Base-by-base conservation (phyloP, 64 coral and sea anemone species). In the Hydrozoanthus tunicans region DNA sequence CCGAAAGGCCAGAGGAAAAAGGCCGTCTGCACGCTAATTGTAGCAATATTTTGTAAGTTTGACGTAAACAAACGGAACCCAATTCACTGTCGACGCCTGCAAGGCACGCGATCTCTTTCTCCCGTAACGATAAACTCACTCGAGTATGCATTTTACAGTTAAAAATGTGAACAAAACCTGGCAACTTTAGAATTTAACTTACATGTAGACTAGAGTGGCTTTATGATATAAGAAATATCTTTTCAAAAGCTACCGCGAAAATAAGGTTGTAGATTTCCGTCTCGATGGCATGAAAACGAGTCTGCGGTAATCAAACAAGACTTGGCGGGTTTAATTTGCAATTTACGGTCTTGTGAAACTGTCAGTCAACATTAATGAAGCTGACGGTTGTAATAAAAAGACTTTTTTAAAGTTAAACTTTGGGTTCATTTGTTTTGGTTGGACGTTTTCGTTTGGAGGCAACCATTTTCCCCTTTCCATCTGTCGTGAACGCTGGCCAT, bases 131-230 rank as follows among this genome's bases (percentile, higher is more conserved):
- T 14, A 6, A 63, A 43, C 3, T 51, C 0, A 15, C 57, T 63
- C 3, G 9, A 64, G 53, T 64, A 13, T 11, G 2, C 15, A 62
- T 5, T 27, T 12, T 62, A 9, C 25, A 65, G 25, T 62, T 65
- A 12, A 52, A 14, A 82, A 53, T 64, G 4, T 60, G 14, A 8
- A 17, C 12, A 65, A 65, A 82, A 43, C 9, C 51, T 64, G 3
- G 7, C 9, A 32, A 76, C 9, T 15, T 51, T 64, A 26, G 14
- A 52, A 82, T 27, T 43, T 24, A 58, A 88, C 84, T 88, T 88
- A 88, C 84, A 88, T 88, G 70, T 13, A 75, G 84, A 88, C 23
- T 88, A 88, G 84, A 88, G 84, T 58, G 32, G 84, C 56, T 13
- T n/a, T 11, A 26, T 2, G 20, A 12, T 27, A 51, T 43, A 51